Evolutionary conservation across 1,140 invertebrate genomes (phyloP).

Genomic region (Caerostris extrusa): DNA sequence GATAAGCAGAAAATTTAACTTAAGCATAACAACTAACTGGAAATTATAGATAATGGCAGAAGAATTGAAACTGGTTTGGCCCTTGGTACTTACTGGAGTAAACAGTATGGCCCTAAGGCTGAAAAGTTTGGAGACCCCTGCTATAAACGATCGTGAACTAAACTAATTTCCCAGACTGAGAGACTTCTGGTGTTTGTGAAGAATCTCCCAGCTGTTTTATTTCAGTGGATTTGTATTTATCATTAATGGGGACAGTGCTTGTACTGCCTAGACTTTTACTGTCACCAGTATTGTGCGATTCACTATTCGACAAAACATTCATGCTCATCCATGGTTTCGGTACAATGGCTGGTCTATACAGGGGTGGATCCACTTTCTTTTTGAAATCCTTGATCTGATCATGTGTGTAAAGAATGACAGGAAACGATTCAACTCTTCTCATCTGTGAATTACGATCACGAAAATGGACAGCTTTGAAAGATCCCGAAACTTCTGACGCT

Average conservation of each 20-base stretch:
- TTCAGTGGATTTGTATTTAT: neutral
- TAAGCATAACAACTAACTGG: no score
- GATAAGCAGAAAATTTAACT: no score
- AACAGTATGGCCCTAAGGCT: no score
- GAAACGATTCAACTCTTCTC: conserved; percentile 56
- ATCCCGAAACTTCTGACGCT: neutral
- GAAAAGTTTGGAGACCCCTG: no score
- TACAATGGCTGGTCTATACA: conserved; percentile 7
- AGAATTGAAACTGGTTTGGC: neutral
- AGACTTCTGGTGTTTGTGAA: neutral
- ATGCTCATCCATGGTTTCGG: conserved; percentile 67
- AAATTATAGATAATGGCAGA: no score
- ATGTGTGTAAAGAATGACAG: conserved; percentile 62
- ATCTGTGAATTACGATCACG: neutral
- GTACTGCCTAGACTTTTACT: conserved; percentile 15
- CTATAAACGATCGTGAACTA: neutral
- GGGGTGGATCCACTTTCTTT: conserved; percentile 41
- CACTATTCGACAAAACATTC: neutral
- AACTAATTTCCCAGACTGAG: conserved; percentile 83
- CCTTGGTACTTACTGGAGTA: no score
- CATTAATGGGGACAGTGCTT: neutral
- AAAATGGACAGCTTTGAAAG: neutral
- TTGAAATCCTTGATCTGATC: conserved; percentile 59
- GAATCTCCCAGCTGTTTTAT: conserved; percentile 39
- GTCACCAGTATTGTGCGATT: neutral